These are phyloP conservation scores for Bathynomus jamesi DNA, from an alignment of 1,140 invertebrate species.

Conservation along the genomic window DNA sequence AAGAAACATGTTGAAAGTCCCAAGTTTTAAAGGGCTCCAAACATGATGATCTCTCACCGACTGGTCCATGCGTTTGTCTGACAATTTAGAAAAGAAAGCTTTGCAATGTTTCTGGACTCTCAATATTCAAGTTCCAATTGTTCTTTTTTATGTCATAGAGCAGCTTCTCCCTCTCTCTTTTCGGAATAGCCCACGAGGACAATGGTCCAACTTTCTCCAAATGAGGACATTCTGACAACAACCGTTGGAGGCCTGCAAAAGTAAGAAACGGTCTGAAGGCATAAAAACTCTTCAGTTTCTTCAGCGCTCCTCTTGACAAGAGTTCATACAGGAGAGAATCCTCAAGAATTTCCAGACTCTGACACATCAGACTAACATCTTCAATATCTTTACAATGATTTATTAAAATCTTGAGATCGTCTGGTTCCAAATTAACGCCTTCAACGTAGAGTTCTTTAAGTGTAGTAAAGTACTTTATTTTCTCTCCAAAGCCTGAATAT, in stretches of 20 bases:
- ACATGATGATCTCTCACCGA: too few relatives aligned
- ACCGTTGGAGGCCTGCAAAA: conserved; percentile 14
- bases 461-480: conserved; percentile 11
- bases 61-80: too few relatives aligned
- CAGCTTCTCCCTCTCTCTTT: conserved; percentile 17
- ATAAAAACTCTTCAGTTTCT: conserved; percentile 14
- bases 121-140: conserved; percentile 25
- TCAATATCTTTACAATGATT: background rate
- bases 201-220: conserved; percentile 22
- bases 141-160: conserved; percentile 18
- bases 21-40: too few relatives aligned
- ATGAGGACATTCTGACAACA: conserved; percentile 17
- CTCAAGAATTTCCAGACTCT: conserved; percentile 20
- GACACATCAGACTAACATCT: conserved; percentile 21
- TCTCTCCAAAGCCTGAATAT: conserved; percentile 19
- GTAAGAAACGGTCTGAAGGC: conserved; percentile 23
- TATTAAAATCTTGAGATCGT: conserved; percentile 21
- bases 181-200: conserved; percentile 28
- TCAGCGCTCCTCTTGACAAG: conserved; percentile 10
- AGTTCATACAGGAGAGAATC: conserved; percentile 19
- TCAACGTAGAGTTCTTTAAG: conserved; percentile 17
- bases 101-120: conserved; percentile 3
- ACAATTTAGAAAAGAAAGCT: too few relatives aligned
- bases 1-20: too few relatives aligned
- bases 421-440: conserved; percentile 14